Evolutionary conservation across 2,797 vertebrate species (phyloP), one percentile per base, ranked within the genome.

Genomic region (Aplochiton taeniatus): DNA sequence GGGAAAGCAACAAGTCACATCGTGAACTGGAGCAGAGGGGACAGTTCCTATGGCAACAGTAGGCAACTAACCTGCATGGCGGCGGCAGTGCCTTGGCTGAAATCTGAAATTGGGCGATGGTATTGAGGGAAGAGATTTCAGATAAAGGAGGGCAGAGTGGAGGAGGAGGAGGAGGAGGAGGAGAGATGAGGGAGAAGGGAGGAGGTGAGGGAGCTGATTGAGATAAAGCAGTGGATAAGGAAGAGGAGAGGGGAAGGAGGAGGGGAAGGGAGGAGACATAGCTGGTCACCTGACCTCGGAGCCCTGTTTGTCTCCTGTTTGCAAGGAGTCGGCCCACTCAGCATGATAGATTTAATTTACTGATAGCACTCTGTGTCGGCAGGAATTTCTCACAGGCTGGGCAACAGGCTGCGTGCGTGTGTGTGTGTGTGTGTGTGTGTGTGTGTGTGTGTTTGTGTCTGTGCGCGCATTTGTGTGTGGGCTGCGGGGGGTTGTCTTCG

Each of bases 11-110:
- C 16, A 90, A 89, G 86, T n/a, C 79, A 85, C 85, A 85, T 87
- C 91, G 76, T 83, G 73, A 88, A 90, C 79, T 81, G 58, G 84
- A 85, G 81, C 77, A 83, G 72, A 85, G 82, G 79, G 20, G 84
- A 63, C 68, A 73, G 91, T 93, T 92, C 86, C 92, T 87, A 91
- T 91, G 77, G 90, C 87, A 91, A 92, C 89, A 79, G 81, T 69
- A 71, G 79, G 83, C 85, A 88, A 86, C 88, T 87, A 88, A 85
- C 85, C 84, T 86, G 77, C 74, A 31, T 31, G 11, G 69, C 67
- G 11, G 69, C 67, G 65, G 77, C 54, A 70, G 83, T 70, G 81
- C 79, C 19, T 76, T 83, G 72, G 70, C 80, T 84, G 68, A 78
- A 88, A 87, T 80, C 82, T 80, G 82, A 89, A 89, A 89, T 86